These are phyloP conservation scores for Hydroisotoma schaefferi DNA, from an alignment of 2,888 invertebrate species.

Conservation along the genomic window DNA sequence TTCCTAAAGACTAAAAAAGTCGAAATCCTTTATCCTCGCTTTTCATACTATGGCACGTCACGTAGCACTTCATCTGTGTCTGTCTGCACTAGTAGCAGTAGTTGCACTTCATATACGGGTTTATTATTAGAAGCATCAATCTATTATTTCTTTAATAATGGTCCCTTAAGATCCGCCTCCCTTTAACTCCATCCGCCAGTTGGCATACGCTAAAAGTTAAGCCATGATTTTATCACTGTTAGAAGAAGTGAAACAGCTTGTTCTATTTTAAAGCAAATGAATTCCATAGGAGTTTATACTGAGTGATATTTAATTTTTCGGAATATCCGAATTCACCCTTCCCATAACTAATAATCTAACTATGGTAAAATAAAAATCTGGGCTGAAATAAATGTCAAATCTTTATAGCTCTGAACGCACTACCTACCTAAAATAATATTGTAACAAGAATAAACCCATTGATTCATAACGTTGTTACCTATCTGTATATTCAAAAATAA, in stretches of 20 bases:
- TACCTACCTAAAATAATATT: too few relatives aligned
- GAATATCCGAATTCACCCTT: neutral
- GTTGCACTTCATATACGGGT: too few relatives aligned
- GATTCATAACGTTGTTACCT: neutral
- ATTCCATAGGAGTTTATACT: too few relatives aligned
- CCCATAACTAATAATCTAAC: neutral
- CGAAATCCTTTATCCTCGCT: conserved; percentile 4
- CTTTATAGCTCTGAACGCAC: neutral
- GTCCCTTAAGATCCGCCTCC: conserved; percentile 15
- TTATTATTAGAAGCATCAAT: conserved; percentile 6
- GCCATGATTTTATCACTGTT: neutral
- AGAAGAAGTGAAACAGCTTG: too few relatives aligned
- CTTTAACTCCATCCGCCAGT: conserved; percentile 7
- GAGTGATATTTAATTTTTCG: too few relatives aligned
- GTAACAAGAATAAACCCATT: too few relatives aligned
- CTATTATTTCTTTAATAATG: conserved; percentile 3
- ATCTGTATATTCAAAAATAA: neutral
- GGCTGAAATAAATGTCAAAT: neutral
- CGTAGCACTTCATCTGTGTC: too few relatives aligned
- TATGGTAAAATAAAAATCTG: neutral
- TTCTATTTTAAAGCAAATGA: neutral
- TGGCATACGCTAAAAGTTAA: neutral
- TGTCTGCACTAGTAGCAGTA: too few relatives aligned
- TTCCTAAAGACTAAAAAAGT: conserved; percentile 7
- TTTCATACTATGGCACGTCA: neutral